Percentiles rank a stretch among this genome's conserved stretches.
Conservation (phyloP, 2,797 vertebrate species). For the Xenentodon cancila region DNA sequence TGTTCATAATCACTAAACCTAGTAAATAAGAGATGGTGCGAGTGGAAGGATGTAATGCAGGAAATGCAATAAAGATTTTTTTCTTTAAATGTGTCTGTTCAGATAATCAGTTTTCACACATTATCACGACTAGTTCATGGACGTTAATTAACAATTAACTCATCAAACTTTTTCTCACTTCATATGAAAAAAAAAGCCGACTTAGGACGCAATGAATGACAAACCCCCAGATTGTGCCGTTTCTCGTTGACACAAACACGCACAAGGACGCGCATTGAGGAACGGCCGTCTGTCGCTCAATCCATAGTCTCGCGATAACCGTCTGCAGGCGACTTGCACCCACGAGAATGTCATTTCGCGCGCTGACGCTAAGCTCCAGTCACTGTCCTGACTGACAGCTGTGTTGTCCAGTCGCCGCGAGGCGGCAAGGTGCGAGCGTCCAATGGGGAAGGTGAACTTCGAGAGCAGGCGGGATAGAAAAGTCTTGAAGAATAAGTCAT, state of each 20-base stretch:
- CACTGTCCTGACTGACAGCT: conserved; percentile 57
- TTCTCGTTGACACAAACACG: neutral
- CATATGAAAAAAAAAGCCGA: too few relatives aligned
- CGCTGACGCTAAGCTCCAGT: conserved; percentile 82
- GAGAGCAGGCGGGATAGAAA: conserved; percentile 76
- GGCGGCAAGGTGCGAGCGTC: neutral
- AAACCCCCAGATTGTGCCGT: too few relatives aligned
- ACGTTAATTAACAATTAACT: too few relatives aligned
- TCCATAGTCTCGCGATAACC: conserved; percentile 75
- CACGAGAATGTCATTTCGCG: conserved; percentile 86
- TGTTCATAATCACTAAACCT: too few relatives aligned
- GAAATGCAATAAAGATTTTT: too few relatives aligned
- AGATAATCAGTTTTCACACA: too few relatives aligned
- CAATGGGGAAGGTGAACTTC: conserved; percentile 53
- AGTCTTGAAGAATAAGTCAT: conserved; percentile 85
- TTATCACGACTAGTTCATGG: too few relatives aligned
- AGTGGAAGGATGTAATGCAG: too few relatives aligned
- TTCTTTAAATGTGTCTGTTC: too few relatives aligned
- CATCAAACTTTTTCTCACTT: too few relatives aligned
- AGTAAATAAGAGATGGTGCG: too few relatives aligned
- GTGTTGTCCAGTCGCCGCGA: conserved; percentile 47
- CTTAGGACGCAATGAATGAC: too few relatives aligned
- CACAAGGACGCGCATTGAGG: conserved; percentile 43
- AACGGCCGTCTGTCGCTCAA: conserved; percentile 6
- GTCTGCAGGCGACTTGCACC: conserved; percentile 56